Conservation (phyloP, 2,797 vertebrate genomes). For the Melanotaenia maccullochi region DNA sequence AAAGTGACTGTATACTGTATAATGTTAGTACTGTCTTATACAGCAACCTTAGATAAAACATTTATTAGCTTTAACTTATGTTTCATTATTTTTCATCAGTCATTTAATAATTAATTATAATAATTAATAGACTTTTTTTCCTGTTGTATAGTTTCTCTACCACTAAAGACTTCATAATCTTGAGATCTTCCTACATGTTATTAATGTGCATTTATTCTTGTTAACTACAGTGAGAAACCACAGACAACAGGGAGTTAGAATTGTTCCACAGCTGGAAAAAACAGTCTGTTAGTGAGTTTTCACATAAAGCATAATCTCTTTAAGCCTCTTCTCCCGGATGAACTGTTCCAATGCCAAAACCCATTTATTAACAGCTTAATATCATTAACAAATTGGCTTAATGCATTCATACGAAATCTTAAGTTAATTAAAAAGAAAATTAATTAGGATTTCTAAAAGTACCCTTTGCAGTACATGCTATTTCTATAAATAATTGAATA, state of each 20-base stretch:
- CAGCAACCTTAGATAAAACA: background rate
- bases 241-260: background rate
- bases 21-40: background rate
- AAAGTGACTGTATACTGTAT: background rate
- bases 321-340: background rate
- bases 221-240: background rate
- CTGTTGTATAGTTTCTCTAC: background rate
- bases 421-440: background rate
- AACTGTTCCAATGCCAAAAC: background rate
- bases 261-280: background rate
- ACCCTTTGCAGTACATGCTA: too few species aligned
- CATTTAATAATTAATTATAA: background rate
- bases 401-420: background rate
- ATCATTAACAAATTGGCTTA: background rate
- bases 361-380: background rate
- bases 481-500: background rate
- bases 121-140: background rate
- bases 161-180: background rate
- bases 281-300: background rate
- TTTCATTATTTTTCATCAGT: background rate
- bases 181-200: background rate
- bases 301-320: slow-evolving; percentile 2
- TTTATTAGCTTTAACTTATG: background rate
- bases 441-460: background rate
- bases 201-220: background rate